Evolutionary conservation across 1,140 invertebrate species (phyloP).

Genomic region (Hormaphis cornu): DNA sequence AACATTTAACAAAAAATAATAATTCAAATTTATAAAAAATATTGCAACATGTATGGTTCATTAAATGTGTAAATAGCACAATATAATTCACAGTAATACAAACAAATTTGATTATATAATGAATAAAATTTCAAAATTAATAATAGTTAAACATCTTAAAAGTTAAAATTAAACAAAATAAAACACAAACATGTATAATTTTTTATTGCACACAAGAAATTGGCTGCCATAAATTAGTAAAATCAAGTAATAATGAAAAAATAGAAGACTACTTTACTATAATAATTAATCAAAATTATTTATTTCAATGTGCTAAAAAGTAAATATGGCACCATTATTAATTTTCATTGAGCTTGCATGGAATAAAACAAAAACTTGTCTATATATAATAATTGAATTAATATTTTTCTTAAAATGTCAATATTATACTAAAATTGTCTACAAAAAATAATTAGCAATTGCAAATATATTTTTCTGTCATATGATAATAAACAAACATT

Average conservation of each 20-base stretch:
- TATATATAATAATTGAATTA: neutral
- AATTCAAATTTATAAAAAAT: neutral
- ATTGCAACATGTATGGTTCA: neutral
- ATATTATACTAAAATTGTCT: neutral
- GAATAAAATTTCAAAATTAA: neutral
- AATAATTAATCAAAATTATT: slow-evolving; percentile 11
- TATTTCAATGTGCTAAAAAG: neutral
- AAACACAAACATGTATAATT: slow-evolving; percentile 15
- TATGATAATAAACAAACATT: neutral
- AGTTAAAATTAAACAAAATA: slow-evolving; percentile 20
- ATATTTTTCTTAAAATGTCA: neutral
- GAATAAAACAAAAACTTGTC: slow-evolving; percentile 3
- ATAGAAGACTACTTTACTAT: neutral
- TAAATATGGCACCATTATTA: slow-evolving; percentile 12
- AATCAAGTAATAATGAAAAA: slow-evolving; percentile 7
- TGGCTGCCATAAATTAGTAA: slow-evolving; percentile 1
- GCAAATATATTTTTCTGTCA: neutral
- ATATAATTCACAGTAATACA: neutral
- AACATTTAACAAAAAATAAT: neutral
- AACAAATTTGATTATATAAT: neutral
- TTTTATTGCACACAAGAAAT: slow-evolving; percentile 27
- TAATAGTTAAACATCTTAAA: slow-evolving; percentile 22
- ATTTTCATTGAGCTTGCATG: slow-evolving; percentile 27
- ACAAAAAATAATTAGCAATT: neutral
- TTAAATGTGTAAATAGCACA: neutral